Evolutionary conservation across 2,888 invertebrate species (phyloP).

Genomic region (Pristionchus maxplancki): DNA sequence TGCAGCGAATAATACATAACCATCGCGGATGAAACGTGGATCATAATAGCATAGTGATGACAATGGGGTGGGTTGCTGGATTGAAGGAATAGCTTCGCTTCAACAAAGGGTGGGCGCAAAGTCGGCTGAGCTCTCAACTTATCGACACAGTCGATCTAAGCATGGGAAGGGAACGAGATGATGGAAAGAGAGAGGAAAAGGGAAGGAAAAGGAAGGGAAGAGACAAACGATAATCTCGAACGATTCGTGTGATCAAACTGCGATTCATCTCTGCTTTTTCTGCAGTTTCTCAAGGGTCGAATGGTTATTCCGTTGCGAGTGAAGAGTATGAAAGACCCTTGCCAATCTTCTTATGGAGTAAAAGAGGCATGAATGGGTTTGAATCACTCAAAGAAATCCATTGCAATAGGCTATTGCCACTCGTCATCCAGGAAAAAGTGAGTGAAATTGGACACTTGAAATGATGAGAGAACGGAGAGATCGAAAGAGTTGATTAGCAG

Average conservation of each 20-base stretch:
- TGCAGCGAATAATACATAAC: background rate
- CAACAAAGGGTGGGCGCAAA: constrained; percentile 3
- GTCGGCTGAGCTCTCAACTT: constrained; percentile 37
- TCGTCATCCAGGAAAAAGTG: constrained; percentile 31
- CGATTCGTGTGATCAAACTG: constrained; percentile 9
- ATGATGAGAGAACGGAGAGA: constrained; percentile 36
- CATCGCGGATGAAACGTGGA: background rate
- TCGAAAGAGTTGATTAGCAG: constrained; percentile 9
- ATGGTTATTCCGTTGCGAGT: background rate
- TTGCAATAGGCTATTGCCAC: background rate
- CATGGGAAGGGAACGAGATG: constrained; percentile 32
- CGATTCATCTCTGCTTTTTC: background rate
- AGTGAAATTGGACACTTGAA: constrained; percentile 42
- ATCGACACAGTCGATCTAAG: constrained; percentile 35
- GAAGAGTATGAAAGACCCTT: background rate
- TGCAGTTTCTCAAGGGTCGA: constrained; percentile 19
- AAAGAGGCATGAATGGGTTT: background rate
- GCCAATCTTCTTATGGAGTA: background rate
- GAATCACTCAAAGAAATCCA: background rate
- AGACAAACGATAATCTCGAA: constrained; percentile 20
- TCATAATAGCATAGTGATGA: too few relatives aligned
- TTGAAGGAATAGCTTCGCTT: background rate
- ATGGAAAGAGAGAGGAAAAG: background rate
- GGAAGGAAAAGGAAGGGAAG: background rate
- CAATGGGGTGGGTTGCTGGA: background rate